Evolutionary conservation across 2,113 vertebrate genomes (phyloP).

Genomic region (Eulemur macaco): DNA sequence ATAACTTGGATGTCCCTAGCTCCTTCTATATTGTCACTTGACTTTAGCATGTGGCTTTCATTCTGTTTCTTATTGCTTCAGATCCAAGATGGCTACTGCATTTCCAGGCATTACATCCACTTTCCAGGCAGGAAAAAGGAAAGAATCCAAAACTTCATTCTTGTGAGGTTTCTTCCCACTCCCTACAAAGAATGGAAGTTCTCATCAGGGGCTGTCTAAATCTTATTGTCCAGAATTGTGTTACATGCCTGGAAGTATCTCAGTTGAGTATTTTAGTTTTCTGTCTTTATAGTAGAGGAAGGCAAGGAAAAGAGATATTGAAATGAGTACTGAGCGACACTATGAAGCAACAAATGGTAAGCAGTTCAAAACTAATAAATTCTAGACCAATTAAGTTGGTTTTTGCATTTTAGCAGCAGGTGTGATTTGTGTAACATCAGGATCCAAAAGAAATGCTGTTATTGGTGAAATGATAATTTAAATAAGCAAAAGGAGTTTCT

Average conservation of each 20-base stretch:
- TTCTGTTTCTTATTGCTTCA: background rate
- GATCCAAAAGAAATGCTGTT: background rate
- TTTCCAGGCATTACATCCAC: background rate
- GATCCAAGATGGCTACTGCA: background rate
- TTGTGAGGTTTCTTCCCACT: background rate
- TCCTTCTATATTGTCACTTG: background rate
- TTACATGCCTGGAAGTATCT: background rate
- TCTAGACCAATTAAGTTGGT: background rate
- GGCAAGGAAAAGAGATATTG: background rate
- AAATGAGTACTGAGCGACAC: background rate
- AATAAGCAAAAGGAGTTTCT: background rate
- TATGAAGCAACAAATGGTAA: constrained; percentile 13
- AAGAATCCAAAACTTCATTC: background rate
- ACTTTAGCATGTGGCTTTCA: background rate
- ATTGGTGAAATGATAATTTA: background rate
- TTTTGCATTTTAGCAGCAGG: constrained; percentile 7
- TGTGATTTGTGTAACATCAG: background rate
- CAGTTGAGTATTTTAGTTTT: background rate
- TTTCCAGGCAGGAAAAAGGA: background rate
- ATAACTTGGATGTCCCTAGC: background rate
- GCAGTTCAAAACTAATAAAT: constrained; percentile 18
- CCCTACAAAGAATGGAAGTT: background rate
- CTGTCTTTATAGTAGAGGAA: background rate
- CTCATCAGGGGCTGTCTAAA: background rate
- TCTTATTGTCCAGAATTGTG: constrained; percentile 29